Evolutionary conservation across 35 echinoderm and acorn worm species (phyloP), one percentile per base, ranked within the genome.

Genomic region (Anneissia japonica): DNA sequence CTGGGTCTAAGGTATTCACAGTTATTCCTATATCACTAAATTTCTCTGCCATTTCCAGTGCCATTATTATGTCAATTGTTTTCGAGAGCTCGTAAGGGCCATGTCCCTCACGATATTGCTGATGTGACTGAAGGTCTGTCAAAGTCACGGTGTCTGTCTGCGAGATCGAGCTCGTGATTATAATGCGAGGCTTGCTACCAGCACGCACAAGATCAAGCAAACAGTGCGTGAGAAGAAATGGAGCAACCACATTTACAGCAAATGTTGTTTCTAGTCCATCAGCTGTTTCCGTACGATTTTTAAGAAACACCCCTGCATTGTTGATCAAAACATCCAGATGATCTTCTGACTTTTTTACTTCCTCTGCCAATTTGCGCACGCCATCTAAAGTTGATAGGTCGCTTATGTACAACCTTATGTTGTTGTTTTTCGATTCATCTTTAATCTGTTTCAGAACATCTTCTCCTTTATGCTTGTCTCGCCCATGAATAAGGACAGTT

Each of bases 241-340:
- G 96, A 31, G 96, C 86, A 35, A 94, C 36, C 30, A 94, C 96
- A 84, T 99, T 99, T 9, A 94, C 91, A 0, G 96, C 96, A 84
- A 94, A 99, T 31, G 96, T 99, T 79, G 94, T 78, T 80, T 99
- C 96, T 35, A 89, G 85, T 1, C 96, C 96, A 84, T 99, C 96
- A 10, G 4, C 73, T 0, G 96, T 91, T 35, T 94, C 89, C 4
- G 35, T 17, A 9, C 92, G 76, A 4, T 64, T 41, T 3, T 76
- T 74, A 43, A 90, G 84, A 46, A 83, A 87, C 5, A 94, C 92
- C 36, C 96, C 92, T 29, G 96, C 96, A 77, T 99, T 99, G 86
- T 99, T 99, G 23, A 99, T 86, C 34, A 99, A 35, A 13, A 99
- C 96, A 38, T 99, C 96, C 10, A 99, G 29, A 37, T 80, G 56